Conservation (phyloP, 2,797 vertebrate genomes). For the Notamacropus eugenii region DNA sequence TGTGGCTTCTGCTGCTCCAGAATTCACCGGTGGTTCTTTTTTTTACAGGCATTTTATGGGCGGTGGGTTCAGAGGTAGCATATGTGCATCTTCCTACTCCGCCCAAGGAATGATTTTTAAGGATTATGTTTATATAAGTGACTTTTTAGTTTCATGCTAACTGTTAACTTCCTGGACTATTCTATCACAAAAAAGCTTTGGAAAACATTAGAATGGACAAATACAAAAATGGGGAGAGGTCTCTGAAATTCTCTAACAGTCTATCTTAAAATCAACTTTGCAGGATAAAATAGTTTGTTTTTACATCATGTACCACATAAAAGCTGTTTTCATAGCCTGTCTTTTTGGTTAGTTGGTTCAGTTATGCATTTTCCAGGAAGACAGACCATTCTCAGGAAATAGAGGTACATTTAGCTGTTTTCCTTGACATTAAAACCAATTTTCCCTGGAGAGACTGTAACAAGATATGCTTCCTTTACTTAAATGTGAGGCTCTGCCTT, state of each 20-base stretch:
- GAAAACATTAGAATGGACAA: constrained; percentile 16
- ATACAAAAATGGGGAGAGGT: background rate
- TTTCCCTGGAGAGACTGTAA: constrained; percentile 53
- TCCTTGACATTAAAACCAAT: constrained; percentile 61
- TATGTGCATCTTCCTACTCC: too few relatives aligned
- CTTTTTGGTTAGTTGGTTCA: constrained; percentile 39
- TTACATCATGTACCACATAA: background rate
- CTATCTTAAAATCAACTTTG: constrained; percentile 1
- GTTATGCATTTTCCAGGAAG: constrained; percentile 32
- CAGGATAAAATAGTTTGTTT: constrained; percentile 37
- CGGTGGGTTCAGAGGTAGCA: too few relatives aligned
- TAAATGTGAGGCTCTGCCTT: constrained; percentile 12
- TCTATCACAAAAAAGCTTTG: constrained; percentile 27
- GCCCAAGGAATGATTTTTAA: too few relatives aligned
- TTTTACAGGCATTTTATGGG: too few relatives aligned
- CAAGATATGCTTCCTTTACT: constrained; percentile 42
- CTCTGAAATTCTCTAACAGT: background rate
- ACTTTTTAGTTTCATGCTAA: background rate
- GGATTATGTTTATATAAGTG: background rate
- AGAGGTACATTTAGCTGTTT: constrained; percentile 6
- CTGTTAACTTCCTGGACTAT: constrained; percentile 13
- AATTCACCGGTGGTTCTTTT: too few relatives aligned
- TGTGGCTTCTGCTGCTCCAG: too few relatives aligned
- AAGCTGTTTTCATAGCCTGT: constrained; percentile 9
- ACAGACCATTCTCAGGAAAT: constrained; percentile 59